Conservation (phyloP, 2,888 invertebrate species). For the Tenthredo scrophulariae region DNA sequence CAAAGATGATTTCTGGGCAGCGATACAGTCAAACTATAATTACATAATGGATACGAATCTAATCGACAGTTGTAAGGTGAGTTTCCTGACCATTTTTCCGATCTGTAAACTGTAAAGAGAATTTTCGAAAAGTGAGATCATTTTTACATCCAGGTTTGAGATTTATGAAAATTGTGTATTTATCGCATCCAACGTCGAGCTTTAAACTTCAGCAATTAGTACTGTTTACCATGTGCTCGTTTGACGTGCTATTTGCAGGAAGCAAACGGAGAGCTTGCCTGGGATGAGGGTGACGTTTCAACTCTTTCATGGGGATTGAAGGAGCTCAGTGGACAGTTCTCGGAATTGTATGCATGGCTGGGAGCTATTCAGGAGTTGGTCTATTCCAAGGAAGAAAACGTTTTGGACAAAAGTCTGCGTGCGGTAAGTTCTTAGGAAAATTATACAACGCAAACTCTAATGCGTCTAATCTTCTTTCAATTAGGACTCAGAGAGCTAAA, state of each 20-base stretch:
- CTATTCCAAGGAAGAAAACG: slow-evolving; percentile 87
- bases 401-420: slow-evolving; percentile 84
- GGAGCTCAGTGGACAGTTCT: slow-evolving; percentile 89
- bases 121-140: neutral
- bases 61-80: slow-evolving; percentile 91
- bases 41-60: slow-evolving; percentile 97
- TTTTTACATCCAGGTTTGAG: neutral
- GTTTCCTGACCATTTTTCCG: neutral
- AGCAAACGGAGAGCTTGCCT: slow-evolving; percentile 87
- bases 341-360: slow-evolving; percentile 90
- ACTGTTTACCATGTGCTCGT: neutral
- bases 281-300: slow-evolving; percentile 81
- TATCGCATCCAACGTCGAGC: neutral
- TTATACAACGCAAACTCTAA: neutral
- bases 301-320: slow-evolving; percentile 86
- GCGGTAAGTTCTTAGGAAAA: slow-evolving; percentile 79
- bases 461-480: neutral
- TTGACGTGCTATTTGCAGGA: slow-evolving; percentile 81
- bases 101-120: neutral
- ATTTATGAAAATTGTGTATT: neutral
- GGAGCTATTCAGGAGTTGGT: slow-evolving; percentile 88
- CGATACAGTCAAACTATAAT: slow-evolving; percentile 94
- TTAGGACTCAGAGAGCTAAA: neutral
- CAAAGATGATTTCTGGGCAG: slow-evolving; percentile 95
- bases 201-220: neutral